Percentiles rank a stretch among this genome's conserved stretches.
Evolutionary conservation across 2,797 vertebrate genomes (phyloP).

Genomic region (Eidolon dupreanum): DNA sequence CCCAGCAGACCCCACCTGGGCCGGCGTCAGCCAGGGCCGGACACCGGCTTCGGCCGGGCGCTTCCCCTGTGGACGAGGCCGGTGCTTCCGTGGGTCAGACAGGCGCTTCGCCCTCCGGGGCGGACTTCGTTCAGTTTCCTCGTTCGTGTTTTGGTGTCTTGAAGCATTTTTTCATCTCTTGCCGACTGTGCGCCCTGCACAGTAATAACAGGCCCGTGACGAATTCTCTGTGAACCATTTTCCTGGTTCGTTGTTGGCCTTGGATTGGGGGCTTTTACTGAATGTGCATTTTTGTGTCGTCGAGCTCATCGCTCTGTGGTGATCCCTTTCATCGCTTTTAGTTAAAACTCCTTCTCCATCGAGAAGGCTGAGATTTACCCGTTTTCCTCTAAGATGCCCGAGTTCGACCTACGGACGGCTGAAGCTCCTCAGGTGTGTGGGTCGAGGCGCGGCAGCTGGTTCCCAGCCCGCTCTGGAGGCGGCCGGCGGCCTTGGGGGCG

Average conservation of each 20-base stretch:
- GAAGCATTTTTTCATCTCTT: neutral
- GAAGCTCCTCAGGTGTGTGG: too few species aligned
- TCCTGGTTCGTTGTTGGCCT: rapidly evolving
- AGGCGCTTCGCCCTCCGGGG: neutral
- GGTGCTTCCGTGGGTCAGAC: rapidly evolving
- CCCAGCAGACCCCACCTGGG: neutral
- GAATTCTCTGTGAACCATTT: rapidly evolving
- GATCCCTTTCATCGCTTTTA: too few species aligned
- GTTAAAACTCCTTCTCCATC: neutral
- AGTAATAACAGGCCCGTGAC: rapidly evolving
- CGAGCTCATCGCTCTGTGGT: neutral
- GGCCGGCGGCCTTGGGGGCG: too few species aligned
- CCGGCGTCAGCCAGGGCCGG: neutral
- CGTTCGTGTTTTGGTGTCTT: neutral
- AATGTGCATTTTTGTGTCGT: neutral
- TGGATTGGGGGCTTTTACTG: neutral
- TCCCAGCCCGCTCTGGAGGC: too few species aligned
- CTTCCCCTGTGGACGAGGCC: neutral
- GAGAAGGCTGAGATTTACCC: neutral
- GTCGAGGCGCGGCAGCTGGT: too few species aligned
- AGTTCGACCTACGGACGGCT: neutral
- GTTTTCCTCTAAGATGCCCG: neutral
- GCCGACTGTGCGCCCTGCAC: neutral
- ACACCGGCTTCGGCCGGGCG: rapidly evolving
- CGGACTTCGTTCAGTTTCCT: neutral